Evolutionary conservation across 2,888 invertebrate species (phyloP), one percentile per base, ranked within the genome.

Genomic region (Nudaria mundana): DNA sequence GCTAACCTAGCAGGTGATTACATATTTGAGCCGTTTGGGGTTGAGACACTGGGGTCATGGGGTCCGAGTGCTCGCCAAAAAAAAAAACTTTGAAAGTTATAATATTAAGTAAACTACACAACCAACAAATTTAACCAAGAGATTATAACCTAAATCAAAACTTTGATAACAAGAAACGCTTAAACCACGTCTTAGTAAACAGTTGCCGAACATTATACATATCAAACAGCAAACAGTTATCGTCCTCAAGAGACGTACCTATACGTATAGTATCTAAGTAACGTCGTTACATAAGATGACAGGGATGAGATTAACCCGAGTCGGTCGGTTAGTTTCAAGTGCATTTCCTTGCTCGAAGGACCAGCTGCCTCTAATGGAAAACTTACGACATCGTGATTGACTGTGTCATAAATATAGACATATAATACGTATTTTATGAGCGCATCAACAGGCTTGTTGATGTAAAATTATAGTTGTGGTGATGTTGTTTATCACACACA

Each of bases 341-440:
- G 75, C 76, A 71, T 70, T 72, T 64, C 63, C 67, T 61, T 70
- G 71, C 72, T 67, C 40, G 44, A 39, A 47, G 52, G 51, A 34
- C 29, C 44, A 41, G 48, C 48, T 32, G 48, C 56, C 44, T 49
- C 63, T 64, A 65, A 65, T 67, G 55, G 61, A 69, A 67, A 68
- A 71, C 72, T 72, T 66, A 66, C 57, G 56, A 51, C 36, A 31
- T 44, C 33, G 40, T 51, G 44, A 50, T 55, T 38, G 44, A 47
- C 38, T 49, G 30, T 22, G 32, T 45, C 28, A 26, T 43, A 37
- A 34, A 35, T 28, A 32, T 5, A 42, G 22, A 31, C 30, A 48
- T 40, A 47, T n/a, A 48, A 37, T 37, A 32, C 23, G 25, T 40
- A n/a, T n/a, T n/a, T n/a, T n/a, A n/a, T n/a, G n/a, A n/a, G n/a